Evolutionary conservation across 2,113 vertebrate species (phyloP), one percentile per base, ranked within the genome.

Genomic region (Pterocles orientalis): DNA sequence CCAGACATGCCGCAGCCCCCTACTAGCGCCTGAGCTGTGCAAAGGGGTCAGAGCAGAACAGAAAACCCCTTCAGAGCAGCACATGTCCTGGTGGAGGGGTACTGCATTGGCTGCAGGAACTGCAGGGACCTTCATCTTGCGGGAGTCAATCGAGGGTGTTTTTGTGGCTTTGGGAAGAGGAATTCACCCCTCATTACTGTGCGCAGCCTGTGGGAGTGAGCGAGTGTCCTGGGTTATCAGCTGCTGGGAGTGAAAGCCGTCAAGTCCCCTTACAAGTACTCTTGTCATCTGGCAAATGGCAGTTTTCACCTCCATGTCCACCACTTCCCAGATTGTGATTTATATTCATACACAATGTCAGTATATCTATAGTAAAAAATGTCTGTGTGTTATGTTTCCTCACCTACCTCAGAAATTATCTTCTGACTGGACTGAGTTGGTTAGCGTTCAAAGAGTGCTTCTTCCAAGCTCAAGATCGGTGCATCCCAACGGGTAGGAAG

Each of bases 161-260:
- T 57, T 72, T 25, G 6, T 51, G 53, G 57, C 60, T 69, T 91
- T 58, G 28, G 43, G 56, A 77, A 70, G 56, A 83, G 28, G 48
- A 68, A 60, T 60, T 91, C 33, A 31, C 3, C 17, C 18, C 28
- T 62, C 14, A 2, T 34, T 66, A 19, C 56, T 20, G 7, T 14
- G 19, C 15, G 14, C 18, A 51, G 48, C 50, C 29, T 39, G 56
- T 0, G 0, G 69, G 45, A 83, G 43, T 0, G 5, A 70, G 47
- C 0, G 0, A 10, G 10, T 18, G 15, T 60, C 12, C 43, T 34
- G 29, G 36, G 41, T 48, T 68, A 66, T 41, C 39, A 29, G 39
- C 73, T 93, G 56, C 50, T 69, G 61, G 65, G 43, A 69, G 20
- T 18, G 25, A 50, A 90, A 34, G 43, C 43, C 12, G 2, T 54